Evolutionary conservation across 2,113 vertebrate species (phyloP).

Genomic region (Harpagus bidentatus): DNA sequence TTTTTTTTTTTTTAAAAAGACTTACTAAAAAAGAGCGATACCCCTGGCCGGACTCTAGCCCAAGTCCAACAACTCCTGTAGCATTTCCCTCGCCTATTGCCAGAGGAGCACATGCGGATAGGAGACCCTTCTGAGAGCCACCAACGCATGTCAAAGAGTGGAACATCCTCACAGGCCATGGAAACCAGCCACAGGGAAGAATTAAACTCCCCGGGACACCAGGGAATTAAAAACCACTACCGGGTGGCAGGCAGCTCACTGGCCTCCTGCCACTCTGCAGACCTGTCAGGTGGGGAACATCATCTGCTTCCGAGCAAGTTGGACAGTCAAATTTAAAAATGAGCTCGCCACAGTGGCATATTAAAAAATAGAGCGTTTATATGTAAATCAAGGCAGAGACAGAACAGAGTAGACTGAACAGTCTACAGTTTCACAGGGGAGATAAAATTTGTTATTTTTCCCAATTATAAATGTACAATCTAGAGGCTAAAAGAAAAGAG

Average conservation of each 20-base stretch:
- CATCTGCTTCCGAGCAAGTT: background rate
- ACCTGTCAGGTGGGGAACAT: background rate
- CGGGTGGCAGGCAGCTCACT: background rate
- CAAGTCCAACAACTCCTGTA: background rate
- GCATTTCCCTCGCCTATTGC: background rate
- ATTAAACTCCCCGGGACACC: background rate
- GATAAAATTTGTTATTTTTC: background rate
- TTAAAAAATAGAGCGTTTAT: background rate
- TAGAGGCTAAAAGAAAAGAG: background rate
- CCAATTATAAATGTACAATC: background rate
- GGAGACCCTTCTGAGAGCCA: background rate
- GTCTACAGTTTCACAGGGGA: background rate
- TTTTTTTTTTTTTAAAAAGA: background rate
- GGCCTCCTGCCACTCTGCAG: background rate
- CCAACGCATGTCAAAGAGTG: background rate
- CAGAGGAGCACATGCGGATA: background rate
- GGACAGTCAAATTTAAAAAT: background rate
- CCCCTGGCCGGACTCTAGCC: background rate
- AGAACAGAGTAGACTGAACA: background rate
- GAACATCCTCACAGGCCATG: background rate
- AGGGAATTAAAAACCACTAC: background rate
- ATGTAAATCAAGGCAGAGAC: background rate
- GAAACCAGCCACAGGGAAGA: background rate
- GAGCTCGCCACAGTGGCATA: background rate
- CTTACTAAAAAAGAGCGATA: background rate